Base-by-base conservation (phyloP, 2,113 vertebrate genomes). In the Cavia aperea region DNA sequence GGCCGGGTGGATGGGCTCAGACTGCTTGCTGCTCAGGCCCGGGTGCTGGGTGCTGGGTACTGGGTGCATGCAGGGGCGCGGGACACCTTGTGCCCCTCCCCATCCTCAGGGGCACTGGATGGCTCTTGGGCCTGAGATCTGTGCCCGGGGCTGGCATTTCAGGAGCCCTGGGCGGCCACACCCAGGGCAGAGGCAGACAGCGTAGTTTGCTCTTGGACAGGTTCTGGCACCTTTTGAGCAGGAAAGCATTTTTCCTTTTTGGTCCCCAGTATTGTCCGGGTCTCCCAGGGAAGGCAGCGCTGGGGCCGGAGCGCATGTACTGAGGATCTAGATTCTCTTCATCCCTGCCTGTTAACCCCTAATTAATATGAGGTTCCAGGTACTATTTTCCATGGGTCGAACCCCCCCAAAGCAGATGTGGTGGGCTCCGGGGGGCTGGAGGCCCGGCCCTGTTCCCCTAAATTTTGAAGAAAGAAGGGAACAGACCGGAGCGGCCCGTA, bases 1-100 rank as follows among this genome's bases (percentile, higher is more conserved):
- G 90, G 31, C 29, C 15, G 2, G 0, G 26, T 1, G 23, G 39
- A 19, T 23, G 26, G 6, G 54, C 31, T 31, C 23, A 5, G 7
- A 21, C 16, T 18, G 18, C 10, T 2, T 18, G 18, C 10, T 2
- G 24, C n/a, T 43, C 19, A 43, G 13, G 46, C 2, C 4, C 9
- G 2, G 15, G 51, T 54, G 51, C 43, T 23, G 29, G 5, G 84
- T 36, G 60, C 70, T 19, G 0, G 1, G 46, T 5, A 39, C 2
- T 1, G 11, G 1, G 54, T n/a, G 0, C 10, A 29, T 7, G 36
- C 1, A 0, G 6, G 7, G 33, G 16, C 0, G 1, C 11, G 21
- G 11, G 39, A 23, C 13, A 5, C 19, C 43, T 18, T 60, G 49
- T 49, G 11, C 18, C 29, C 15, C 13, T 54, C 10, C 7, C 14